Base-by-base conservation (phyloP, 2,888 invertebrate species). In the Barypeithes pellucidus region DNA sequence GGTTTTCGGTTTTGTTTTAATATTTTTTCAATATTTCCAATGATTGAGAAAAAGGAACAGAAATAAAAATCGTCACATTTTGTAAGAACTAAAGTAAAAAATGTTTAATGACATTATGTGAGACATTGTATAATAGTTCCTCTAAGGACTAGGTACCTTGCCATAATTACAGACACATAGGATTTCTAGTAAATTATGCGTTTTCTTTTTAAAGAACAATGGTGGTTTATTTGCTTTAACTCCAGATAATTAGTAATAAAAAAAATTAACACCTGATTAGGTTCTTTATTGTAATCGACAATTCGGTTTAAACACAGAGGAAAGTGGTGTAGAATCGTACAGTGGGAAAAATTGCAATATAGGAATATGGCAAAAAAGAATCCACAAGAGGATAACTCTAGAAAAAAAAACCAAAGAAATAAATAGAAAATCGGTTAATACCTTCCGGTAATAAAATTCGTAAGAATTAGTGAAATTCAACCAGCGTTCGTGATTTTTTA, bases 251-350 rank as follows among this genome's bases (percentile, higher is more conserved):
- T 33, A 33, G 18, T 33, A 16, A 33, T 33, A 57, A 57, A 57
- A 52, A 54, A 5, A 9, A 16, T 43, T 33, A 57, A 24, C 54
- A 57, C 33, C 36, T 57, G 54, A 33, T 57, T 57, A 33, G 33
- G 33, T 57, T 57, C 54, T 36, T 57, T n/a, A n/a, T n/a, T 57
- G 54, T 57, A 57, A 33, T 57, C 9, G 18, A 4, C 11, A 57
- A 36, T 33, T 57, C 3, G 29, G 29, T 33, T 33, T 57, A 33
- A 33, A 33, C 9, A 18, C 18, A 29, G 29, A 9, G 29, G 29
- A 29, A 29, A 29, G 29, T 5, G 1, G 8, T 29, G 29, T 1
- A 29, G 7, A 2, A 29, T 2, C 29, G 29, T 5, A 29, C 29
- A 29, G 8, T n/a, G n/a, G n/a, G n/a, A n/a, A n/a, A n/a, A n/a